phyloP scores from a whole-genome alignment of 2,888 invertebrate genomes.

The Seira musarum region DNA sequence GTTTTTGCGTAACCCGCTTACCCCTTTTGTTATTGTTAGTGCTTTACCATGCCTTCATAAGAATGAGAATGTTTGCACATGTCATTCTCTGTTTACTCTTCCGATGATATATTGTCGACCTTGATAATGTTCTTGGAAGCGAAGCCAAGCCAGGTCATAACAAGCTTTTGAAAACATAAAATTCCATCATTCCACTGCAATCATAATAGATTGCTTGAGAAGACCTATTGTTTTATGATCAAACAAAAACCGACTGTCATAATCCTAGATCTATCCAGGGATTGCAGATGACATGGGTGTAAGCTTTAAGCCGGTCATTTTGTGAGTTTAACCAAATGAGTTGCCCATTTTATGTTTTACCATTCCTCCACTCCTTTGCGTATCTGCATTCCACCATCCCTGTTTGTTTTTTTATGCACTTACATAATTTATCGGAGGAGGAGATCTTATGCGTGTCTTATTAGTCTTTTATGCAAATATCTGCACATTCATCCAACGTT shows the following conservation, averaged over 20 bases:
- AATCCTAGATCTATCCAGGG: neutral
- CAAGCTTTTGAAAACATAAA: neutral
- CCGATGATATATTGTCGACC: neutral
- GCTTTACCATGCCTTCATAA: neutral
- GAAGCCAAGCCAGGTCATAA: too few relatives aligned
- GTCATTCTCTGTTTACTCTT: slow-evolving; percentile 42
- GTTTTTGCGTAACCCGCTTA: neutral
- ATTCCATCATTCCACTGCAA: neutral
- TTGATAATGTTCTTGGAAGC: too few relatives aligned
- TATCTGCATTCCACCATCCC: neutral
- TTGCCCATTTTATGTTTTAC: too few relatives aligned
- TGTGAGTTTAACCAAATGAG: too few relatives aligned
- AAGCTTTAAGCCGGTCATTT: too few relatives aligned
- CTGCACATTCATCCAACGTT: neutral
- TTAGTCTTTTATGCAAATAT: neutral
- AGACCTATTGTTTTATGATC: neutral
- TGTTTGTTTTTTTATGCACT: slow-evolving; percentile 6
- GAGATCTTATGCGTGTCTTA: neutral
- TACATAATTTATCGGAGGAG: neutral
- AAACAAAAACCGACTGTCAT: neutral
- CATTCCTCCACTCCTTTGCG: too few relatives aligned
- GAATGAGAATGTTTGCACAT: slow-evolving; percentile 31
- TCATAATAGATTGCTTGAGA: too few relatives aligned
- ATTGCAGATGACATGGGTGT: too few relatives aligned
- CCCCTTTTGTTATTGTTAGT: too few relatives aligned